These are phyloP conservation scores for Globia sparganii DNA, from an alignment of 2,888 invertebrate genomes.

Conservation along the genomic window DNA sequence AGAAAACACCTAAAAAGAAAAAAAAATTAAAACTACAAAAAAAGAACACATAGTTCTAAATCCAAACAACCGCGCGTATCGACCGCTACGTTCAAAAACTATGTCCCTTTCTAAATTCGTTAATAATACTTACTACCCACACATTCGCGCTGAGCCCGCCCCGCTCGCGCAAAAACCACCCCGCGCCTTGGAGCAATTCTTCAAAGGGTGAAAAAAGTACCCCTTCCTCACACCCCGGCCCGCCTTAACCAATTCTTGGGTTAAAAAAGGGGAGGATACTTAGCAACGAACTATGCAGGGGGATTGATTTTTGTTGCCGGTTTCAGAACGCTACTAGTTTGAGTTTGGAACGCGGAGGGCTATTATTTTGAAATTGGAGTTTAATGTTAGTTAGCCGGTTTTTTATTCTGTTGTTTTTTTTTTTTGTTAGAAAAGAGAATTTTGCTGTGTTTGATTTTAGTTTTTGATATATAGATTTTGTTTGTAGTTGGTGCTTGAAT, in stretches of 20 bases:
- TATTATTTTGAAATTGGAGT: slow-evolving; percentile 52
- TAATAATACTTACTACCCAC: slow-evolving; percentile 86
- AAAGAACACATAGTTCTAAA: slow-evolving; percentile 62
- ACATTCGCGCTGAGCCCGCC: slow-evolving; percentile 74
- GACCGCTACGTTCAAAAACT: slow-evolving; percentile 83
- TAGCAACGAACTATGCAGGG: slow-evolving; percentile 85
- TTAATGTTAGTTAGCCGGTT: slow-evolving; percentile 18
- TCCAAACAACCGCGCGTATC: slow-evolving; percentile 72
- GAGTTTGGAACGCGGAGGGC: slow-evolving; percentile 61
- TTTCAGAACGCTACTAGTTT: slow-evolving; percentile 69
- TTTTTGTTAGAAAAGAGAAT: too few relatives aligned
- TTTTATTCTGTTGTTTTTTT: slow-evolving; percentile 8
- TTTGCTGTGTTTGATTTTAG: not conserved
- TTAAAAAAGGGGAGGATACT: slow-evolving; percentile 90
- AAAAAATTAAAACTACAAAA: slow-evolving; percentile 36
- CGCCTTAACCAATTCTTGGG: slow-evolving; percentile 90
- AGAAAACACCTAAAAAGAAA: not conserved
- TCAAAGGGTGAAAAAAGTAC: slow-evolving; percentile 90
- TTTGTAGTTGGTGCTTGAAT: not conserved
- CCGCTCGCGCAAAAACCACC: slow-evolving; percentile 80
- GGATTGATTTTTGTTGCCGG: slow-evolving; percentile 81
- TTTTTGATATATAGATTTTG: slow-evolving; percentile 11
- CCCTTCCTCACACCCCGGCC: slow-evolving; percentile 75
- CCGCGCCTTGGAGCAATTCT: slow-evolving; percentile 89
- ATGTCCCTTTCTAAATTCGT: slow-evolving; percentile 87